Percentiles rank a stretch among this genome's conserved stretches.
Conservation (phyloP, 2,113 vertebrate genomes). For the Nothoprocta perdicaria region DNA sequence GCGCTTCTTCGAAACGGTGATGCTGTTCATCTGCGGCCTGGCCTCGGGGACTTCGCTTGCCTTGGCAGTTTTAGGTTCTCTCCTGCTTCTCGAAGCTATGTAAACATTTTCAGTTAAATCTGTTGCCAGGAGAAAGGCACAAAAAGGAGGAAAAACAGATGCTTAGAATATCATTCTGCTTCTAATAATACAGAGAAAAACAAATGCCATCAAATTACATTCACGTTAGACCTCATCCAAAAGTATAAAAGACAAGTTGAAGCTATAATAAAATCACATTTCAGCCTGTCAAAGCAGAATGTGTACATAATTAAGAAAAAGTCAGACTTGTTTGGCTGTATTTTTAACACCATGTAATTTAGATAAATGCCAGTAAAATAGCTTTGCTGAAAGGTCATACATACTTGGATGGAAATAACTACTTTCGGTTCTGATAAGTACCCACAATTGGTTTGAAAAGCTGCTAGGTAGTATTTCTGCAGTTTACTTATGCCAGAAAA, state of each 20-base stretch:
- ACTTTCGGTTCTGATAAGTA: background rate
- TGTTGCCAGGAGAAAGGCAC: conserved; percentile 63
- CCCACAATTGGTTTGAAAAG: background rate
- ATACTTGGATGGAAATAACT: background rate
- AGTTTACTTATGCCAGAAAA: background rate
- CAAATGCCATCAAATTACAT: accelerated
- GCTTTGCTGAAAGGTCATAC: conserved; percentile 23
- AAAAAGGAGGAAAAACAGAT: conserved; percentile 7
- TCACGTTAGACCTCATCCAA: background rate
- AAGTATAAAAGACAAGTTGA: conserved; percentile 10
- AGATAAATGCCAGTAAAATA: conserved; percentile 32
- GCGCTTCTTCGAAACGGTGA: conserved; percentile 96
- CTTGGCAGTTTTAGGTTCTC: conserved; percentile 70
- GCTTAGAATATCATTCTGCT: background rate
- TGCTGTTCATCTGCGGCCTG: conserved; percentile 82
- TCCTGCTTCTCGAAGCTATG: conserved; percentile 77
- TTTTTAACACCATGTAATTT: conserved; percentile 53
- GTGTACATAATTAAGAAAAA: conserved; percentile 6
- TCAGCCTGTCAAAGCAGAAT: conserved; percentile 21
- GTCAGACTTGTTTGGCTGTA: background rate
- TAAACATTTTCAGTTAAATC: conserved; percentile 90
- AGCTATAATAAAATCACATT: background rate
- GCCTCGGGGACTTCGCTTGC: conserved; percentile 64
- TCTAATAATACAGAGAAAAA: background rate
- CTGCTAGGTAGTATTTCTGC: background rate